Evolutionary conservation across 2,888 invertebrate genomes (phyloP).

Genomic region (Tipula helvola): DNA sequence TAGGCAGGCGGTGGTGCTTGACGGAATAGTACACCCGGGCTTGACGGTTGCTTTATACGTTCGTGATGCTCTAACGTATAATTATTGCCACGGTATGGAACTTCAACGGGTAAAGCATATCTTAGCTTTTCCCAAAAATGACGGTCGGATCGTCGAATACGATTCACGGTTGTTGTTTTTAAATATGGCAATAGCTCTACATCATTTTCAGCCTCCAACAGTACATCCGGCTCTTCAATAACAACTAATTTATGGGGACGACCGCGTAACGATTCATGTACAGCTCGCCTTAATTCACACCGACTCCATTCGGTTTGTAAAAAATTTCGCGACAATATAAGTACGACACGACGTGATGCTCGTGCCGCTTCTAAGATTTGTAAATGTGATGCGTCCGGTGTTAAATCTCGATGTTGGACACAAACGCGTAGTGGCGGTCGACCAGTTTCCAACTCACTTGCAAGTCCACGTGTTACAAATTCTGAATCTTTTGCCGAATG

Average conservation of each 20-base stretch:
- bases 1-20: conserved; percentile 40
- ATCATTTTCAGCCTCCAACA: conserved; percentile 74
- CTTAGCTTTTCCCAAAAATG: conserved; percentile 88
- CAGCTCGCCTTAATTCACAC: conserved; percentile 77
- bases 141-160: conserved; percentile 77
- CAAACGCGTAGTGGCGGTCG: conserved; percentile 65
- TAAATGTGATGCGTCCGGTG: conserved; percentile 48
- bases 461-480: conserved; percentile 72
- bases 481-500: conserved; percentile 89
- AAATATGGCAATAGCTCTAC: conserved; percentile 80
- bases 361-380: conserved; percentile 72
- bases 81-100: conserved; percentile 74
- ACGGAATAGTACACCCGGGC: conserved; percentile 32
- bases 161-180: conserved; percentile 60
- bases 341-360: conserved; percentile 72
- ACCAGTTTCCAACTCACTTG: conserved; percentile 75
- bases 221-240: conserved; percentile 72
- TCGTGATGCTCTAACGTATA: conserved; percentile 58
- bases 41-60: conserved; percentile 34
- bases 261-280: conserved; percentile 79
- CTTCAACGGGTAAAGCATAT: conserved; percentile 69
- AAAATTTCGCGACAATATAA: conserved; percentile 80
- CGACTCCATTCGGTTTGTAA: conserved; percentile 89
- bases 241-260: conserved; percentile 78
- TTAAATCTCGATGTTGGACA: conserved; percentile 76